Evolutionary conservation across 2,888 invertebrate genomes (phyloP), one percentile per base, ranked within the genome.

Genomic region (Eulithis testata): DNA sequence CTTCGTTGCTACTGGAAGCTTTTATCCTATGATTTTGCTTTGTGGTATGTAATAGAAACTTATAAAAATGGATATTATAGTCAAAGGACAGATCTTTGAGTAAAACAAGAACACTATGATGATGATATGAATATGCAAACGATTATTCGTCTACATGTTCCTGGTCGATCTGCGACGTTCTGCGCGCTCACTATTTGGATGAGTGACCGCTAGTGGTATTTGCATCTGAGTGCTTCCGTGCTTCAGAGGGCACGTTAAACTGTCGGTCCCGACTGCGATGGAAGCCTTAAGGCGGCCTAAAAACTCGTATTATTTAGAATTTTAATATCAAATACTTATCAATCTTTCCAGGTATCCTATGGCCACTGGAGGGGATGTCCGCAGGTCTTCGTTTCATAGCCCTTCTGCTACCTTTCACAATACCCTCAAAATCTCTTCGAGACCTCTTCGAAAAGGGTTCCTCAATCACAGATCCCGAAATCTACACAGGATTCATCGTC

Each of bases 21-120:
- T 98, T 82, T 98, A 98, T 81, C 98, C 98, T 0, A 96, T 97
- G 94, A 95, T 98, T 70, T 90, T 98, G 69, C 90, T 98, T 6
- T 97, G 97, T 83, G 98, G 98, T 97, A 86, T 92, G 95, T 90
- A 12, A 0, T 53, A 31, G 31, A 31, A 31, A 31, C 3, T 3
- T 31, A 31, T 1, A 6, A 21, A 21, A 21, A 21, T 21, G 21
- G 21, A 21, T 21, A 21, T 21, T 2, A 21, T 21, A 21, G 21
- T 21, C 21, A 21, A 21, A 21, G 21, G 21, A 21, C 1, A 21
- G 21, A 21, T 21, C 21, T 21, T 21, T 21, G 21, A 21, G 21
- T 21, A 21, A 21, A 21, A 21, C n/a, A 21, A 21, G 2, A 21
- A 21, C 21, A 21, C 21, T 21, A 21, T 21, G 21, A 21, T 21